A percentile compares a stretch with the other conserved stretches of the same genome.
phyloP scores from a whole-genome alignment of 2,797 vertebrate species.

The Bucorvus abyssinicus region DNA sequence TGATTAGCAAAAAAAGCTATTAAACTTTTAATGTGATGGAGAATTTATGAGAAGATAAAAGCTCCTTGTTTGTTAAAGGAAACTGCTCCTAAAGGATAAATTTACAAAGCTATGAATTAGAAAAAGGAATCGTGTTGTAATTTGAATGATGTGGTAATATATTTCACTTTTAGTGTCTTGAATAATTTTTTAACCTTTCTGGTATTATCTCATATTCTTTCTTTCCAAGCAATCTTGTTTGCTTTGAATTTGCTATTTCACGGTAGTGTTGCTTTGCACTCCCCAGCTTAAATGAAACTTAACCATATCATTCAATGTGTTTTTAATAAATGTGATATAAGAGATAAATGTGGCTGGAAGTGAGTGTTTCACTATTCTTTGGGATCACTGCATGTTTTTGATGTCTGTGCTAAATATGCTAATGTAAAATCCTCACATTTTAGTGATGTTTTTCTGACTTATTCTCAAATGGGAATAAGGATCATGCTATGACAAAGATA shows the following conservation, averaged over 20 bases:
- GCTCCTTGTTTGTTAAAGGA: background rate
- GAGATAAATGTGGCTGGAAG: background rate
- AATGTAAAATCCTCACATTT: background rate
- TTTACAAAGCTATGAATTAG: background rate
- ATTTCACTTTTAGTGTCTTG: background rate
- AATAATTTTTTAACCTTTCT: background rate
- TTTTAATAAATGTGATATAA: background rate
- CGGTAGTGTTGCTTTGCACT: background rate
- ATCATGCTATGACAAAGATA: background rate
- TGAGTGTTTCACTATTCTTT: background rate
- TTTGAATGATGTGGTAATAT: background rate
- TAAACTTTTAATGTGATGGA: background rate
- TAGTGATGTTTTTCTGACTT: background rate
- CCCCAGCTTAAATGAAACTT: background rate
- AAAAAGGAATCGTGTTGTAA: background rate
- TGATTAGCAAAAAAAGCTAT: background rate
- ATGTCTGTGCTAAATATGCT: background rate
- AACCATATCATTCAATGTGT: background rate
- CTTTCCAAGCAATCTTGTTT: background rate
- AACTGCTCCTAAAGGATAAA: background rate
- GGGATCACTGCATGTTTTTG: background rate
- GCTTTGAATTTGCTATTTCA: background rate
- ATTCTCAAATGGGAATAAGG: background rate
- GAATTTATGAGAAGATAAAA: background rate
- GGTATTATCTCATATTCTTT: background rate